Evolutionary conservation across 2,113 vertebrate species (phyloP).

Genomic region (Seriola aureovittata): DNA sequence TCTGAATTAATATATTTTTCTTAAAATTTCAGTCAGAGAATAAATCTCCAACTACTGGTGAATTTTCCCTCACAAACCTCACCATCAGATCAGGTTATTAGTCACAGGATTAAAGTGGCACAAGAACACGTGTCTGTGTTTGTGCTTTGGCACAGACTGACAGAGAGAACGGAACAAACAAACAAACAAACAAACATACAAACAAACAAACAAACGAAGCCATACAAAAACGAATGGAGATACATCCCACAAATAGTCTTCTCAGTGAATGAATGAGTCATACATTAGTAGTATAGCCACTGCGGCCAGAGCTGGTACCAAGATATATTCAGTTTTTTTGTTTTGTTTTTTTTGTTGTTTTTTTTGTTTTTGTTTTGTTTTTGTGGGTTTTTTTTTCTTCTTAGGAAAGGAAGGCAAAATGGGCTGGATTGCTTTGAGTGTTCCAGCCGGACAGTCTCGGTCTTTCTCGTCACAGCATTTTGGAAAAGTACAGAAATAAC

Average conservation of each 20-base stretch:
- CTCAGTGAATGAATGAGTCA: constrained; percentile 73
- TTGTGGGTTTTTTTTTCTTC: constrained; percentile 71
- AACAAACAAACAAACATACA: constrained; percentile 62
- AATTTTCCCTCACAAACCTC: constrained; percentile 20
- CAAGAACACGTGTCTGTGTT: constrained; percentile 76
- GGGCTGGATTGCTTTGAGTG: constrained; percentile 89
- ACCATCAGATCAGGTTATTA: constrained; percentile 57
- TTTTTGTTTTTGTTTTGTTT: not conserved
- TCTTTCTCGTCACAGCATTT: constrained; percentile 94
- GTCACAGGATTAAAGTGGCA: constrained; percentile 80
- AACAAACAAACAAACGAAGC: constrained; percentile 77
- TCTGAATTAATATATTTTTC: constrained; percentile 36
- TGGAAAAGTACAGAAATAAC: constrained; percentile 89
- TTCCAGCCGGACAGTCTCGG: constrained; percentile 89
- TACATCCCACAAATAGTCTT: constrained; percentile 92
- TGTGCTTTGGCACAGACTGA: constrained; percentile 90
- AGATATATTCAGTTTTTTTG: constrained; percentile 81
- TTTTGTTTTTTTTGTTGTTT: constrained; percentile 33
- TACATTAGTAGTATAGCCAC: constrained; percentile 88
- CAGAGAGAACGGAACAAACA: constrained; percentile 80
- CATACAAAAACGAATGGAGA: constrained; percentile 73
- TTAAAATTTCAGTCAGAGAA: constrained; percentile 45
- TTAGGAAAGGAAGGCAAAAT: constrained; percentile 95
- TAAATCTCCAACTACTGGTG: constrained; percentile 22
- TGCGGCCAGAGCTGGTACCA: constrained; percentile 90